Base-by-base conservation (phyloP, 2,888 invertebrate genomes). In the Megaustenia siamemsis region DNA sequence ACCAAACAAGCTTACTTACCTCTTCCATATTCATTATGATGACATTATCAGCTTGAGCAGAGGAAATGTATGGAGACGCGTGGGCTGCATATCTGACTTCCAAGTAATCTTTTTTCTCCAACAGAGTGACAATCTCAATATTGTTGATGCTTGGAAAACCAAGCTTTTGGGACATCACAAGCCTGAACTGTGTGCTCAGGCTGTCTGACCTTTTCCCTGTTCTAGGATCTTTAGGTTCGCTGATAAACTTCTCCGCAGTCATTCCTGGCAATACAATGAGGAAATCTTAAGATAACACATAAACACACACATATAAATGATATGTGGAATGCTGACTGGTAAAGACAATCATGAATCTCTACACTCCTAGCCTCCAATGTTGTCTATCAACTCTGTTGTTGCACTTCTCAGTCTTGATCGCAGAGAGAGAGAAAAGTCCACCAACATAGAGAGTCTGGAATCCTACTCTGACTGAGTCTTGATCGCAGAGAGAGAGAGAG, bases 71-170 rank as follows among this genome's bases (percentile, higher is more conserved):
- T 1, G 98, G 98, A 0, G 98, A 98, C 0, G 98, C 98, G 93
- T 98, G 98, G 4, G 98, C 99, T 0, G 98, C 96, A 94, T 98
- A 99, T 89, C 98, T 95, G 5, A 99, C 96, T 91, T 99, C 99
- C 15, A 93, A 89, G 0, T 98, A 98, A 66, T 97, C 95, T 0
- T 97, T 97, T 0, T 98, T 97, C 79, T 94, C 93, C 94, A 98
- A 98, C n/a, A 99, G 98, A 94, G 98, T 99, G 94, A 99, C 99
- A 83, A 99, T 96, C 91, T 99, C 98, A 28, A 99, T 97, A 93
- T 98, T 97, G 90, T 97, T 97, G 60, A 71, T 32, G 32, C 49
- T 71, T 0, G 97, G 97, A 6, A 97, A 97, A 89, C 96, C 97
- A 78, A 99, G 95, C 89, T 98, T 95, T 92, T 97, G 96, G 0